phyloP scores from a whole-genome alignment of 2,113 vertebrate species.

The Gavialis gangeticus region DNA sequence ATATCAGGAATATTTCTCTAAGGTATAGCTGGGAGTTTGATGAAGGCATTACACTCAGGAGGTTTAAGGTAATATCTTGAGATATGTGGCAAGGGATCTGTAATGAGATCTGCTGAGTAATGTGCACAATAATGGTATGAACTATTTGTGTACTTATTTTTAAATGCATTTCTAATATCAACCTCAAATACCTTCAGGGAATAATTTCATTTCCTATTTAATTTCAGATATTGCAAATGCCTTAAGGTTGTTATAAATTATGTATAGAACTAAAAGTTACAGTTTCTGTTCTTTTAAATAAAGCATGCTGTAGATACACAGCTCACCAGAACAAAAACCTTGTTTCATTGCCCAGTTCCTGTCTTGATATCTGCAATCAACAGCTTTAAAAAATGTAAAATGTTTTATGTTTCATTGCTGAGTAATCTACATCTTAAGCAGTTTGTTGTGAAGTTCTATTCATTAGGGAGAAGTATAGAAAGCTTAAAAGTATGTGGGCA shows the following conservation, averaged over 20 bases:
- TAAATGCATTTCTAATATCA: constrained; percentile 35
- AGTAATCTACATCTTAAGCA: not conserved
- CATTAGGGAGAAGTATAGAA: not conserved
- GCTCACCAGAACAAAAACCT: not conserved
- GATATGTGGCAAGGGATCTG: not conserved
- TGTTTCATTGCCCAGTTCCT: not conserved
- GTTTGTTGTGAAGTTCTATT: not conserved
- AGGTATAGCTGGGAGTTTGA: not conserved
- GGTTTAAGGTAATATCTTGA: not conserved
- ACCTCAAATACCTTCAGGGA: constrained; percentile 4
- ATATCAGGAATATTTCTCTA: not conserved
- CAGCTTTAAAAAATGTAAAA: constrained; percentile 2
- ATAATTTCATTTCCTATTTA: constrained; percentile 66
- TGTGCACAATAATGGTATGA: not conserved
- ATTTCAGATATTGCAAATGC: constrained; percentile 35
- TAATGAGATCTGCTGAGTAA: constrained; percentile 36
- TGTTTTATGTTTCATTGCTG: constrained; percentile 1
- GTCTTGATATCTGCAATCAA: not conserved
- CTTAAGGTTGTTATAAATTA: constrained; percentile 59
- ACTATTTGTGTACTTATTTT: constrained; percentile 5
- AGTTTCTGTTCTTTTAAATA: constrained; percentile 23
- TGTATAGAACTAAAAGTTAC: not conserved
- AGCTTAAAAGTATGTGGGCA: not conserved
- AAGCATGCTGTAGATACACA: not conserved
- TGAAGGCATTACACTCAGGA: not conserved